phyloP scores from a whole-genome alignment of 2,888 invertebrate species.

The Plagiodera versicolora region DNA sequence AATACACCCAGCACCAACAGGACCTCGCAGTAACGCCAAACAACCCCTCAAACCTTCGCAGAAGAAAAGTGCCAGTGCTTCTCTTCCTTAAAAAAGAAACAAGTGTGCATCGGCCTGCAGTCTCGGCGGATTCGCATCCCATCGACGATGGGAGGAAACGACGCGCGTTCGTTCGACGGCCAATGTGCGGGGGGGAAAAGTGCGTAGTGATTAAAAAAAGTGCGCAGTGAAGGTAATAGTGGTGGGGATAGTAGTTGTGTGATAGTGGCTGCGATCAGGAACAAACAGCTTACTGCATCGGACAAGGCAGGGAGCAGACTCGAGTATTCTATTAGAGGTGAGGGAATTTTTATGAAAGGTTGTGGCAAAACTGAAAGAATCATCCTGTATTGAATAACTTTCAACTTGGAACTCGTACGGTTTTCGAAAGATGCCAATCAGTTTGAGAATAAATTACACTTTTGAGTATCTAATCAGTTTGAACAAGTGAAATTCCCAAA shows the following conservation, averaged over 20 bases:
- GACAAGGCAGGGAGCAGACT: slow-evolving; percentile 48
- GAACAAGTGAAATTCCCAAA: too few species aligned
- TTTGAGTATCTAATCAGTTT: too few species aligned
- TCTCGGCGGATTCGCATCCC: slow-evolving; percentile 21
- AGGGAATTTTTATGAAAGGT: too few species aligned
- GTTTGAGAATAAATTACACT: too few species aligned
- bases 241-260: slow-evolving; percentile 64
- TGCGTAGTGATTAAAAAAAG: slow-evolving; percentile 38
- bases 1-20: too few species aligned
- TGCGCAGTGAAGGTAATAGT: slow-evolving; percentile 52
- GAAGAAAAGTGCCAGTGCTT: slow-evolving; percentile 43
- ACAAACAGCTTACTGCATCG: slow-evolving; percentile 55
- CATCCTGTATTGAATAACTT: neutral
- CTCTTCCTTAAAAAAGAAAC: too few species aligned
- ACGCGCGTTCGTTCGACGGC: slow-evolving; percentile 22
- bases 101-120: neutral
- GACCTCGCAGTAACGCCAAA: too few species aligned
- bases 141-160: slow-evolving; percentile 12
- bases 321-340: slow-evolving; percentile 53
- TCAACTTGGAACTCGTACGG: too few species aligned
- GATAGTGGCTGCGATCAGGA: slow-evolving; percentile 58
- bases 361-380: too few species aligned
- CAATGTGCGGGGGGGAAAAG: slow-evolving; percentile 40
- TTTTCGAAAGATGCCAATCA: too few species aligned
- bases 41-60: slow-evolving; percentile 54